These are phyloP conservation scores for Leptinotarsa haldemani DNA, from an alignment of 2,888 invertebrate species.

Conservation along the genomic window DNA sequence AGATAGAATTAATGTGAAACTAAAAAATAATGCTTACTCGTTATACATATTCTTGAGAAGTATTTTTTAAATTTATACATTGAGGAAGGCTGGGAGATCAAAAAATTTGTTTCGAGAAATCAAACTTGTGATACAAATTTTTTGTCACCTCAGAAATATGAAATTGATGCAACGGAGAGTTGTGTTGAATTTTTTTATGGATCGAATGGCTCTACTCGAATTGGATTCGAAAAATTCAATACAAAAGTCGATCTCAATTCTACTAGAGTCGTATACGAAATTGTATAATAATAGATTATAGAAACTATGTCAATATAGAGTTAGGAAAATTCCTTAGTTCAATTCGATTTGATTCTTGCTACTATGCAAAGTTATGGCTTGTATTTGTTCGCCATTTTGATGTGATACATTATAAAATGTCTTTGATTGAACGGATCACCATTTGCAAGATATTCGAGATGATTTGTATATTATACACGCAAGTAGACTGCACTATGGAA, in stretches of 20 bases:
- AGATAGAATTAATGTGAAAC: slow-evolving; percentile 55
- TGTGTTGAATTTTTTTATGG: neutral
- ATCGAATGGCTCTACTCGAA: slow-evolving; percentile 9
- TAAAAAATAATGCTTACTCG: slow-evolving; percentile 56
- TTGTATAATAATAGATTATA: slow-evolving; percentile 39
- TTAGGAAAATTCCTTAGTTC: slow-evolving; percentile 26
- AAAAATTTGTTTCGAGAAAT: slow-evolving; percentile 23
- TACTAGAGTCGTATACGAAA: slow-evolving; percentile 23
- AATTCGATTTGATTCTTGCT: slow-evolving; percentile 40
- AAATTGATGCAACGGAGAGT: neutral
- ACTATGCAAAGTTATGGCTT: slow-evolving; percentile 59
- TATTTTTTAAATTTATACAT: slow-evolving; percentile 64
- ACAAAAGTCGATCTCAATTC: neutral
- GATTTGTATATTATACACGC: slow-evolving; percentile 14
- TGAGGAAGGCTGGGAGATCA: slow-evolving; percentile 29
- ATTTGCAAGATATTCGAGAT: slow-evolving; percentile 37
- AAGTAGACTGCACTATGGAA: slow-evolving; percentile 13
- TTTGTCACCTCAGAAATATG: slow-evolving; percentile 11
- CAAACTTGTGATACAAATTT: slow-evolving; percentile 17
- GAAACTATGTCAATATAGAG: slow-evolving; percentile 43
- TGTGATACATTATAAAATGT: slow-evolving; percentile 58
- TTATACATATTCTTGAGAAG: slow-evolving; percentile 62
- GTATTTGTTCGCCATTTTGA: slow-evolving; percentile 64
- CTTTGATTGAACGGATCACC: slow-evolving; percentile 41
- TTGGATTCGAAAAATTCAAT: neutral